Percentiles rank a stretch among this genome's conserved stretches.
Evolutionary conservation across 2,113 vertebrate species (phyloP).

Genomic region (Poeciliopsis prolifica): DNA sequence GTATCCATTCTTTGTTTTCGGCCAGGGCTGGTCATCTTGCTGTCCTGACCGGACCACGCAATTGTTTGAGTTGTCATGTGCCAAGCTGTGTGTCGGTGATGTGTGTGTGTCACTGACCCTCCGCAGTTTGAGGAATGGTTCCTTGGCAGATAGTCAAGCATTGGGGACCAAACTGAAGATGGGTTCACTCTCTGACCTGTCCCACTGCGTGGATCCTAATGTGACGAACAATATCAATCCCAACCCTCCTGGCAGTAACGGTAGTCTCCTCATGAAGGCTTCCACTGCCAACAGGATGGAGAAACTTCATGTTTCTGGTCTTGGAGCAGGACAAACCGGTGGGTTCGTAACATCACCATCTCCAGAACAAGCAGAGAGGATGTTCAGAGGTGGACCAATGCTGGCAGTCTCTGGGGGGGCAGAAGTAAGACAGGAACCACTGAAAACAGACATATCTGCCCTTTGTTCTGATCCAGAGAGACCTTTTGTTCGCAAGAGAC

Average conservation of each 20-base stretch:
- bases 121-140: slow-evolving; percentile 91
- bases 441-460: slow-evolving; percentile 78
- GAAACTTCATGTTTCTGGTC: slow-evolving; percentile 72
- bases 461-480: slow-evolving; percentile 79
- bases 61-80: slow-evolving; percentile 96
- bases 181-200: slow-evolving; percentile 52
- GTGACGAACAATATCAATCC: slow-evolving; percentile 51
- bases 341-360: slow-evolving; percentile 39
- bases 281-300: slow-evolving; percentile 70
- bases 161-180: slow-evolving; percentile 66
- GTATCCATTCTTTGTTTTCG: slow-evolving; percentile 99
- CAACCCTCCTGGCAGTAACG: slow-evolving; percentile 70
- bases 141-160: slow-evolving; percentile 82
- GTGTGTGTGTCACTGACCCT: slow-evolving; percentile 98
- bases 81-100: slow-evolving; percentile 96
- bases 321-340: slow-evolving; percentile 73
- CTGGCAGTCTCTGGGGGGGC: slow-evolving; percentile 80
- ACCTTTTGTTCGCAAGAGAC: slow-evolving; percentile 89
- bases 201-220: slow-evolving; percentile 39
- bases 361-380: slow-evolving; percentile 40
- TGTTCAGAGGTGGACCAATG: slow-evolving; percentile 46
- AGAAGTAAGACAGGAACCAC: slow-evolving; percentile 84
- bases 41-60: slow-evolving; percentile 96
- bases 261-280: slow-evolving; percentile 80
- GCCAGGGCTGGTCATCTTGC: slow-evolving; percentile 99